A percentile compares a stretch with the other conserved stretches of the same genome.
Conservation (phyloP, 2,888 invertebrate species). For the Melanophora roralis region DNA sequence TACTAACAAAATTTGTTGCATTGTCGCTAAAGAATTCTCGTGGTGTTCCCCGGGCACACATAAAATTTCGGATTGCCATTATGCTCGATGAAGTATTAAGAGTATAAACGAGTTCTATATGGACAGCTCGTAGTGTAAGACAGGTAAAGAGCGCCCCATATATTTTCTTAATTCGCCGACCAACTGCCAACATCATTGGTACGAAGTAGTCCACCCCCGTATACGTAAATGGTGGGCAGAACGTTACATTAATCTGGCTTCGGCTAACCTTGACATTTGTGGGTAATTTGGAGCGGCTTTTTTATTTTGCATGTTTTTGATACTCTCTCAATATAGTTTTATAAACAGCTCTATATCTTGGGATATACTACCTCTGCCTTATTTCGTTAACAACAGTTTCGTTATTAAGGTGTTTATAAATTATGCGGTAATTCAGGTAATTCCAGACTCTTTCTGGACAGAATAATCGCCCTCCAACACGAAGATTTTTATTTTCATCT, state of each 20-base stretch:
- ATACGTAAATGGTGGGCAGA: constrained; percentile 48
- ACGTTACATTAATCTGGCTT: constrained; percentile 35
- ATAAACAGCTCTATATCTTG: constrained; percentile 23
- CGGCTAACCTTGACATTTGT: constrained; percentile 47
- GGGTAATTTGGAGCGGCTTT: constrained; percentile 40
- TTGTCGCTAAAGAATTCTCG: constrained; percentile 52
- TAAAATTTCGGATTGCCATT: constrained; percentile 53
- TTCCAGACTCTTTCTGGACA: no score
- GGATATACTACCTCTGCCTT: constrained; percentile 36
- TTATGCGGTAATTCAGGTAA: not conserved
- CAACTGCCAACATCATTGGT: constrained; percentile 34
- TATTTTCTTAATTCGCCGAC: no score
- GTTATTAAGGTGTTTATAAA: constrained; percentile 17
- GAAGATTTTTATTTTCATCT: constrained; percentile 33
- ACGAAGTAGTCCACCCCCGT: constrained; percentile 53
- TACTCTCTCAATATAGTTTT: constrained; percentile 38
- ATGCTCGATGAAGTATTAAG: constrained; percentile 54
- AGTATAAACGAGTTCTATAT: constrained; percentile 46
- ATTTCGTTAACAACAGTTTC: constrained; percentile 53
- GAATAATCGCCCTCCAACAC: constrained; percentile 17
- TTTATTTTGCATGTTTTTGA: constrained; percentile 53
- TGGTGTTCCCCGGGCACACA: constrained; percentile 46
- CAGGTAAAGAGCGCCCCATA: constrained; percentile 42
- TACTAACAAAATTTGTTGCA: constrained; percentile 57
- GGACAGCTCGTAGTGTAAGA: constrained; percentile 56